Evolutionary conservation across 53 echinoderm and acorn worm genomes (phyloP).

Genomic region (Holothuria leucospilota): DNA sequence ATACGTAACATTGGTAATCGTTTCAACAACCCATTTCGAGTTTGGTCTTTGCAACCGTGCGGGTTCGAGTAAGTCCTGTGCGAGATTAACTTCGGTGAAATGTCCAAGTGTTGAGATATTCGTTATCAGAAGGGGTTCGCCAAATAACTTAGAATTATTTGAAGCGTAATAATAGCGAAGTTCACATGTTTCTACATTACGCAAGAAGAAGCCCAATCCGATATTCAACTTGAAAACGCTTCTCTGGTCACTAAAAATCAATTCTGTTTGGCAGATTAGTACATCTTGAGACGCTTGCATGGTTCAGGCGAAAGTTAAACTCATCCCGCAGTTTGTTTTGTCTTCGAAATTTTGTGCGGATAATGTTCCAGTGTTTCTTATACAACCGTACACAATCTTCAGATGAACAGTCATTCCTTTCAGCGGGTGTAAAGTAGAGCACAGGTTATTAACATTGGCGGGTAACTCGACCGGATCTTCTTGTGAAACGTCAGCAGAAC

Average conservation of each 20-base stretch:
- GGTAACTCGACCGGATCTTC: neutral
- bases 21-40: constrained; percentile 54
- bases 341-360: constrained; percentile 5
- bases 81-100: neutral
- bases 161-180: constrained; percentile 47
- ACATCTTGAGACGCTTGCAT: neutral
- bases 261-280: neutral
- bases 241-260: neutral
- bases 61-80: constrained; percentile 11
- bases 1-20: constrained; percentile 35
- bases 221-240: constrained; percentile 47
- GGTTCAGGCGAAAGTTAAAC: constrained; percentile 6
- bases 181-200: constrained; percentile 55
- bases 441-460: neutral
- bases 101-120: neutral
- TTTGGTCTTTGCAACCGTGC: constrained; percentile 20
- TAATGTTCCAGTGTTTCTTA: neutral
- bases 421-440: neutral
- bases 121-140: constrained; percentile 1
- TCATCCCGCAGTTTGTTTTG: neutral
- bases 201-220: neutral
- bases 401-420: neutral
- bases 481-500: neutral
- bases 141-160: constrained; percentile 49
- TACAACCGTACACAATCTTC: neutral